Evolutionary conservation across 1,140 invertebrate genomes (phyloP).

Genomic region (Drosophila kikkawai): DNA sequence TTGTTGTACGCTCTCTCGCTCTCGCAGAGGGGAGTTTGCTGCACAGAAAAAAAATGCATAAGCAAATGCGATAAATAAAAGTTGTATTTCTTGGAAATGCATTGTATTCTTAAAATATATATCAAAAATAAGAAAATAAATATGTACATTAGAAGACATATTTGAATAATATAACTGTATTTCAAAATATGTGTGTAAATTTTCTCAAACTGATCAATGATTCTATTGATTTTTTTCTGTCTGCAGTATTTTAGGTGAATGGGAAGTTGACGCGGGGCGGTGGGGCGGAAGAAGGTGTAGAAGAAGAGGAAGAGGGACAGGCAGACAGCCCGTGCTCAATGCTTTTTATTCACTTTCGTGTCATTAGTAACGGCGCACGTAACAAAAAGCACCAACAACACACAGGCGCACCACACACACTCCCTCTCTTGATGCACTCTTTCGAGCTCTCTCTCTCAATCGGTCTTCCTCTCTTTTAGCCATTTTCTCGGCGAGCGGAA

Average conservation of each 20-base stretch:
- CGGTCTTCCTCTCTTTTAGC: slow-evolving; percentile 6
- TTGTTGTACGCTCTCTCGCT: slow-evolving; percentile 28
- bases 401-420: slow-evolving; percentile 12
- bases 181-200: not conserved
- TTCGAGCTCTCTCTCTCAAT: slow-evolving; percentile 7
- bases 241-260: slow-evolving; percentile 9
- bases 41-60: slow-evolving; percentile 19
- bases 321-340: slow-evolving; percentile 44
- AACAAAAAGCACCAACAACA: slow-evolving; percentile 43
- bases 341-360: slow-evolving; percentile 78
- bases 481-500: slow-evolving; percentile 62
- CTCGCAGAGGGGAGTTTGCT: slow-evolving; percentile 16
- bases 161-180: not conserved
- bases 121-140: not conserved
- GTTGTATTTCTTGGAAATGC: not conserved
- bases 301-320: slow-evolving; percentile 16
- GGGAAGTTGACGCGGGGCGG: slow-evolving; percentile 20
- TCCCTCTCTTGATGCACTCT: slow-evolving; percentile 33
- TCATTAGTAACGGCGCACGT: slow-evolving; percentile 81
- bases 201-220: slow-evolving; percentile 1
- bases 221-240: slow-evolving; percentile 7
- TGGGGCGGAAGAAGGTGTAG: slow-evolving; percentile 21
- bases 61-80: not conserved
- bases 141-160: not conserved
- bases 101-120: not conserved